Evolutionary conservation across 2,113 vertebrate genomes (phyloP).

Genomic region (Dipodomys spectabilis): DNA sequence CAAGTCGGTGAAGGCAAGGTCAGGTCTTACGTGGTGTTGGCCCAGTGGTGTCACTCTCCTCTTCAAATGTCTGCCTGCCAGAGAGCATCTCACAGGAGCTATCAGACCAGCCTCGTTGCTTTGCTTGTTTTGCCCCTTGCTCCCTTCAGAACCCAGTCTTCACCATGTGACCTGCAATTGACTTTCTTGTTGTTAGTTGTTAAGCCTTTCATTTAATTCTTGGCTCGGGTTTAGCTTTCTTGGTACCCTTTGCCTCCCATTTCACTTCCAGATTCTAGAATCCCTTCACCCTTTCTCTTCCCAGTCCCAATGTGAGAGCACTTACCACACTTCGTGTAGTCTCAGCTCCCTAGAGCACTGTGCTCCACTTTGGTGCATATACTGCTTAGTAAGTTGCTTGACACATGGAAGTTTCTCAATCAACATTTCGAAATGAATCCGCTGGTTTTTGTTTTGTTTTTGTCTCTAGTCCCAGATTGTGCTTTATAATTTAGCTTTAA

Average conservation of each 20-base stretch:
- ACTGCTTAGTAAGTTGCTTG: neutral
- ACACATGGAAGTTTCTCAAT: neutral
- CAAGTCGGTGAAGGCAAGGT: neutral
- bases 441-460: neutral
- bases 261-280: neutral
- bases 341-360: neutral
- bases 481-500: neutral
- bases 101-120: neutral
- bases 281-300: neutral
- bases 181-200: neutral
- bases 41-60: neutral
- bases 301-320: neutral
- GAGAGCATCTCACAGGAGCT: neutral
- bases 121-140: neutral
- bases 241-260: neutral
- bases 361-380: neutral
- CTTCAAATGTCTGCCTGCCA: neutral
- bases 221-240: neutral
- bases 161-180: neutral
- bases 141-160: neutral
- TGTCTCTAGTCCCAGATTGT: neutral
- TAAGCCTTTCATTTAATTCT: conserved; percentile 14
- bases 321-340: neutral
- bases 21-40: neutral
- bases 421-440: neutral